Evolutionary conservation across 2,888 invertebrate genomes (phyloP).

Genomic region (Bruchidius siliquastri): DNA sequence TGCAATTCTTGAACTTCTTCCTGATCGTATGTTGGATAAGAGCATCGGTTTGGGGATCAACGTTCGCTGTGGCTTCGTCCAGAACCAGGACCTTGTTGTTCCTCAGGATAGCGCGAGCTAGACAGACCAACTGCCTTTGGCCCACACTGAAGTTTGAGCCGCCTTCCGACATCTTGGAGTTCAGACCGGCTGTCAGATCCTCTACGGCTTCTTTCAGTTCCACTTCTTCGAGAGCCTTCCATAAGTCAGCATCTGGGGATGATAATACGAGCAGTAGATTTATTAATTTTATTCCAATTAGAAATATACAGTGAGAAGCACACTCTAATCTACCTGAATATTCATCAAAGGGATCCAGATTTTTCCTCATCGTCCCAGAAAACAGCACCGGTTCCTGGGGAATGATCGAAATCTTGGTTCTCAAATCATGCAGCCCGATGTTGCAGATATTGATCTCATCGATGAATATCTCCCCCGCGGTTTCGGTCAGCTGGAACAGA

Average conservation of each 20-base stretch:
- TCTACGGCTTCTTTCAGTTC: conserved; percentile 62
- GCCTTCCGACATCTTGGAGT: conserved; percentile 55
- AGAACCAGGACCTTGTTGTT: conserved; percentile 39
- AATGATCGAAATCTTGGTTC: conserved; percentile 54
- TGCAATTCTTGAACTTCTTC: conserved; percentile 68
- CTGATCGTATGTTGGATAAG: conserved; percentile 74
- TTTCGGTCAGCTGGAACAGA: conserved; percentile 62
- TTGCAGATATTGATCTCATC: conserved; percentile 55
- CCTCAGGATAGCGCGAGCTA: conserved; percentile 60
- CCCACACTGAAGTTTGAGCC: conserved; percentile 47
- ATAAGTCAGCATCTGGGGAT: conserved; percentile 59
- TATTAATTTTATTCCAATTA: too few species aligned
- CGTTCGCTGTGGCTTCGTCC: conserved; percentile 78
- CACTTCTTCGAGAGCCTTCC: conserved; percentile 79
- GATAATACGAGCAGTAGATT: neutral
- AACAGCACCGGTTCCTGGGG: conserved; percentile 67
- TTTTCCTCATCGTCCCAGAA: conserved; percentile 78
- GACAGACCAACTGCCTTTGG: conserved; percentile 65
- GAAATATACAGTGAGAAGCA: too few species aligned
- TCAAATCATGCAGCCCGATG: conserved; percentile 51
- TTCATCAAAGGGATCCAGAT: conserved; percentile 85
- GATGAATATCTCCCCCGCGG: conserved; percentile 54
- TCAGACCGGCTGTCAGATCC: conserved; percentile 49
- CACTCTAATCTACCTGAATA: conserved; percentile 51
- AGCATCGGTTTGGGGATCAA: conserved; percentile 72